Conservation (phyloP, 2,113 vertebrate species). For the Xiphophorus couchianus region DNA sequence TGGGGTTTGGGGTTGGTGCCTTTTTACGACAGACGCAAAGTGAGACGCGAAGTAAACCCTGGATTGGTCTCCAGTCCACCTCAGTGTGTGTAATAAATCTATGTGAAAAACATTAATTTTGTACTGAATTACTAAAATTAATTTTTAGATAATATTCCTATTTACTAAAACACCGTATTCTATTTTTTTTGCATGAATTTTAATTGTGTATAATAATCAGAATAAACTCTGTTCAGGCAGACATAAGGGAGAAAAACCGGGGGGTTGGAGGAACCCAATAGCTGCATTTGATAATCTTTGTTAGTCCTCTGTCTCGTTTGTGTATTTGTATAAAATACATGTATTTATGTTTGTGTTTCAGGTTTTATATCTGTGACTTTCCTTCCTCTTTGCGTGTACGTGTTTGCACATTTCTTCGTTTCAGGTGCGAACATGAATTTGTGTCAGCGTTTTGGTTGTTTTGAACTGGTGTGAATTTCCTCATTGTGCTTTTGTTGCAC, state of each 20-base stretch:
- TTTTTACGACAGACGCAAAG: not conserved
- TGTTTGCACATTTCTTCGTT: slow-evolving; percentile 26
- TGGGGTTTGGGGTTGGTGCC: not conserved
- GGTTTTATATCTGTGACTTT: slow-evolving; percentile 46
- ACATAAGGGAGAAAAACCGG: slow-evolving; percentile 63
- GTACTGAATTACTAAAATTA: not conserved
- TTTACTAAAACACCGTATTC: not conserved
- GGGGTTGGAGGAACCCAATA: slow-evolving; percentile 5
- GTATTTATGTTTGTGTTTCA: slow-evolving; percentile 49
- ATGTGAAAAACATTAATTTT: not conserved
- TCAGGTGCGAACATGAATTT: slow-evolving; percentile 38
- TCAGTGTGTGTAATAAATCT: not conserved
- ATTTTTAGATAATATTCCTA: not conserved
- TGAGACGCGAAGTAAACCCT: not conserved
- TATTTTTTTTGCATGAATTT: slow-evolving; percentile 79
- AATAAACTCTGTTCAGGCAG: slow-evolving; percentile 72
- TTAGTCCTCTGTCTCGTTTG: slow-evolving; percentile 49
- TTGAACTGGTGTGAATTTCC: slow-evolving; percentile 36
- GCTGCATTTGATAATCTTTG: slow-evolving; percentile 50
- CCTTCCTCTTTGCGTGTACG: slow-evolving; percentile 32
- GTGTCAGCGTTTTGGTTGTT: slow-evolving; percentile 2
- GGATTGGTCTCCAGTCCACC: not conserved
- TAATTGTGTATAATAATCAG: slow-evolving; percentile 81
- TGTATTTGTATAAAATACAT: slow-evolving; percentile 64
- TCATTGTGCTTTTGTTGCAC: slow-evolving; percentile 23